Conservation (phyloP, 30 jellyfish, hydroid and myxozoan genomes). For the Aurelia coerulea region DNA sequence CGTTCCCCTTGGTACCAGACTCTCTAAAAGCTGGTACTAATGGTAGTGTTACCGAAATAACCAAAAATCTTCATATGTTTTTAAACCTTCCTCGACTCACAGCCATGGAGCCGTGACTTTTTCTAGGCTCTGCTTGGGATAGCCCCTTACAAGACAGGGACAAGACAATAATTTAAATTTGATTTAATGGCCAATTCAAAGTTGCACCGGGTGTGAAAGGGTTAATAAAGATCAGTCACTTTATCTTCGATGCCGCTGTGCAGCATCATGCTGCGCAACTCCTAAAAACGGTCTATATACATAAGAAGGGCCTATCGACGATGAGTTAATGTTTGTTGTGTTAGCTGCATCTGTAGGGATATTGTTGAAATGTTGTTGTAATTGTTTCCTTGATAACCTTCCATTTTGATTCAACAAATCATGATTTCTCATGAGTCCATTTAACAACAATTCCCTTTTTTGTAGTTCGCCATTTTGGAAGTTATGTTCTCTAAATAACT, state of each 20-base stretch:
- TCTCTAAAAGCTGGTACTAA: too few species aligned
- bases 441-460: neutral
- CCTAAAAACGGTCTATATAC: neutral
- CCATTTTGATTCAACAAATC: neutral
- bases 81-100: too few species aligned
- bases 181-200: too few species aligned
- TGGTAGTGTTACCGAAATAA: too few species aligned
- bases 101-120: too few species aligned
- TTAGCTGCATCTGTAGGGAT: neutral
- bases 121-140: too few species aligned
- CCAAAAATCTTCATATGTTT: too few species aligned
- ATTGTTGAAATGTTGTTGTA: neutral
- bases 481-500: neutral
- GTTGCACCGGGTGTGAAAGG: constrained; percentile 79
- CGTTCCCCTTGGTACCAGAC: too few species aligned
- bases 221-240: constrained; percentile 89
- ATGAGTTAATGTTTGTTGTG: neutral
- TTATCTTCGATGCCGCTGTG: constrained; percentile 89
- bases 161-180: too few species aligned
- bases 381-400: neutral
- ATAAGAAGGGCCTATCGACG: neutral
- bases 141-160: too few species aligned
- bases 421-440: neutral
- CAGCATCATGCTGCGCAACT: neutral
- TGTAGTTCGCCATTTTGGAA: neutral